These are phyloP conservation scores for Neodiprion virginianus DNA, from an alignment of 1,140 invertebrate genomes.

Conservation along the genomic window DNA sequence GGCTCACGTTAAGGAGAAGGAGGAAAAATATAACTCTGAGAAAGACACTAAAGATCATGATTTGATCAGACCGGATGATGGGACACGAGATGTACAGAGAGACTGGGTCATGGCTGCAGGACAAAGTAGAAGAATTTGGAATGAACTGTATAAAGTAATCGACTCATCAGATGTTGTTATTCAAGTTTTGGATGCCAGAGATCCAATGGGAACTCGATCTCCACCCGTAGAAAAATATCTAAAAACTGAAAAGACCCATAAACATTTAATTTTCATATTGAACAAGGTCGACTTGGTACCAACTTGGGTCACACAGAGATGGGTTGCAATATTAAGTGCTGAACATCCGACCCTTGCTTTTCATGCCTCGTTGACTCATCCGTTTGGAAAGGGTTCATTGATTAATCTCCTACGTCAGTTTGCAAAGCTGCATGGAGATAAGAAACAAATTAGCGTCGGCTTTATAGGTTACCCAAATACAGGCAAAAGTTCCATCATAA, in stretches of 20 bases:
- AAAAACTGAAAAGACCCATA: slow-evolving; percentile 78
- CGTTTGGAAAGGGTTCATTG: slow-evolving; percentile 97
- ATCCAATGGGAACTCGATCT: slow-evolving; percentile 95
- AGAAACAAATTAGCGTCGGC: slow-evolving; percentile 98
- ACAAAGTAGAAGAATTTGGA: slow-evolving; percentile 98
- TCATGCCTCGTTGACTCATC: slow-evolving; percentile 96
- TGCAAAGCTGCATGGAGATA: slow-evolving; percentile 93
- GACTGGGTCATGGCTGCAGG: slow-evolving; percentile 92
- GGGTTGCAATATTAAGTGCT: slow-evolving; percentile 90
- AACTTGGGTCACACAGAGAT: slow-evolving; percentile 95
- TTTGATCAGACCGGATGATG: slow-evolving; percentile 81
- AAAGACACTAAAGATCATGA: slow-evolving; percentile 80
- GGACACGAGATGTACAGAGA: slow-evolving; percentile 75
- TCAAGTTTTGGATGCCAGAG: slow-evolving; percentile 92
- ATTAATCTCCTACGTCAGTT: slow-evolving; percentile 97
- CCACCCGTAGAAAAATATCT: slow-evolving; percentile 87
- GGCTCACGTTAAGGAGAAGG: slow-evolving; percentile 72
- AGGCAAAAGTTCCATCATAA: slow-evolving; percentile 98
- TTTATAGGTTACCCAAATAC: slow-evolving; percentile 99
- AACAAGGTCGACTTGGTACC: slow-evolving; percentile 95
- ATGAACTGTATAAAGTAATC: slow-evolving; percentile 99
- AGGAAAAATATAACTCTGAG: slow-evolving; percentile 77
- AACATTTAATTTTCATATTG: slow-evolving; percentile 75
- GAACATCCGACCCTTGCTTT: slow-evolving; percentile 99
- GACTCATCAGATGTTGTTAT: slow-evolving; percentile 98